Evolutionary conservation across 2,888 invertebrate genomes (phyloP), one percentile per base, ranked within the genome.

Genomic region (Rotaria socialis): DNA sequence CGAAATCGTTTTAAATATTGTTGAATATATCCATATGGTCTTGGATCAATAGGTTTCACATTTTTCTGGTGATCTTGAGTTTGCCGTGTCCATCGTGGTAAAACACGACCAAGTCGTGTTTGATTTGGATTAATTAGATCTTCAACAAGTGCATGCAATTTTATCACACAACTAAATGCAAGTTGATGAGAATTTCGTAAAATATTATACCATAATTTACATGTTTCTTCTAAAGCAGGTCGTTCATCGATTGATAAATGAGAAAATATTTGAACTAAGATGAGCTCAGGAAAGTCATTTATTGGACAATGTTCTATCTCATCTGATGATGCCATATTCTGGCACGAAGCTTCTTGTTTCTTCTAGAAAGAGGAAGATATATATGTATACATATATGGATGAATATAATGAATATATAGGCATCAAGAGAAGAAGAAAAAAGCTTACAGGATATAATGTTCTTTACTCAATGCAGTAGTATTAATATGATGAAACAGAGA

Each of bases 181-280:
- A 80, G 47, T n/a, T n/a, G 8, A 47, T 24, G 47, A 80, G 47
- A 47, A 47, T 47, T 47, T 47, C 47, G 43, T n/a, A 80, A 11
- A 47, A 80, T 43, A 22, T 80, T 19, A 14, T 80, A 80, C 80
- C 80, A 80, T 14, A 80, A n/a, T 80, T 80, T 80, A n/a, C 80
- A 80, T 80, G 47, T 47, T 80, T 80, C 47, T 47, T 47, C 80
- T 14, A 80, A 24, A 11, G 14, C 22, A n/a, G 22, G 47, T 47
- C 80, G 80, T 80, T 80, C 80, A 80, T 80, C 80, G 47, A 80
- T 80, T 47, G 47, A 11, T 47, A 80, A 80, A n/a, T 47, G 14
- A 80, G 80, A 80, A 47, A 80, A 80, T 47, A 80, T 80, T 24
- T 80, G 47, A 80, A 80, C 80, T 43, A 80, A 47, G 22, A 80